Base-by-base conservation (phyloP, 1,140 invertebrate species). In the Cherax destructor region DNA sequence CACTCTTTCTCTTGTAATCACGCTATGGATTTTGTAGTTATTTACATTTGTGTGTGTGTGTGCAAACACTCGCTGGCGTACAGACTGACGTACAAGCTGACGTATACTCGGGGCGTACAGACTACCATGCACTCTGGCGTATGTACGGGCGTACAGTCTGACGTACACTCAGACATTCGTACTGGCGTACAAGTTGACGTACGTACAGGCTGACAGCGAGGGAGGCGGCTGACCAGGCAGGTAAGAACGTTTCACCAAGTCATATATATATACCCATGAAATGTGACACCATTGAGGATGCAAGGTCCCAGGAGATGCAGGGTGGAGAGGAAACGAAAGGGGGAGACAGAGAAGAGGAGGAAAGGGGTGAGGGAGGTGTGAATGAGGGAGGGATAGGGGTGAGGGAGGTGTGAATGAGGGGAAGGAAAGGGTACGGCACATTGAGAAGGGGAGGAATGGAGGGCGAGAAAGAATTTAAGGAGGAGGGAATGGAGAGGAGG, bases 281-380 rank as follows among this genome's bases (percentile, higher is more conserved):
- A 83, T 65, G 59, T 83, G 81, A 83, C 13, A 83, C 81, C 81
- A 69, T 83, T 83, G 47, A 61, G 59, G 24, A 11, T n/a, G 16
- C 9, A 59, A 16, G 49, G 50, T 77, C 84, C 74, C 65, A 21
- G 24, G 77, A 78, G 76, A 41, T 21, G 4, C 13, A 52, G 49
- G 30, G 30, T 41, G 30, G 47, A n/a, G 11, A 11, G 11, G 41
- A 47, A 3, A 72, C 30, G 30, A 41, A 41, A 41, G 30, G 50
- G 69, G 74, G 50, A 49, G n/a, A 72, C 47, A 30, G 49, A 56
- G 72, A 69, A 10, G 59, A 41, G 77, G 52, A 41, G 77, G 56
- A 50, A 47, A 77, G 24, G 59, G 52, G 77, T 1, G 76, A 79
- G 86, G 49, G 77, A 87, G 56, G 30, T 41, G 30, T 47, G 18